Evolutionary conservation across 2,797 vertebrate species (phyloP), one percentile per base, ranked within the genome.

Genomic region (Phoxinus dragarum): DNA sequence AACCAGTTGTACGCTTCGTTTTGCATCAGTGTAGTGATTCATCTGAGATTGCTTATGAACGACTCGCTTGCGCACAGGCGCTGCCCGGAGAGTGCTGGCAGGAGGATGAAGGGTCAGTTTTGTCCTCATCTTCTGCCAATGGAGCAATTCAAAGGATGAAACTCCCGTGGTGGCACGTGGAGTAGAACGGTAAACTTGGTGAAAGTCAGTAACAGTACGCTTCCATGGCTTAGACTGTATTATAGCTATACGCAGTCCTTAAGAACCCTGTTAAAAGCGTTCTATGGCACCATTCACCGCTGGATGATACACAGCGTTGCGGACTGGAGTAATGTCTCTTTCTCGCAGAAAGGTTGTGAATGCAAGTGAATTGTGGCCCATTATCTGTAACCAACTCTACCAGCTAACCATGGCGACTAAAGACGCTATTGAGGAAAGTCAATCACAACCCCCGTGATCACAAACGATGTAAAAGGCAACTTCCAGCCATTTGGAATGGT

Each of bases 231-330:
- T 44, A 44, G 44, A 47, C 44, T 47, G 12, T 47, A 47, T 12
- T 47, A 47, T 47, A 47, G 44, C 11, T 47, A 4, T 47, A 47
- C 44, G 42, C 11, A 47, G 11, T 47, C 44, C 64, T 36, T 19
- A 67, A 67, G 31, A 34, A 36, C 31, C 31, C 14, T 67, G 6
- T 67, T 67, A 67, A 36, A 36, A 47, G 64, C 8, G 3, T 23
- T 86, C 64, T n/a, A 82, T 44, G 34, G 80, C 80, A n/a, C 67
- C 67, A 61, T 86, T 83, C 3, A 52, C 27, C 0, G 23, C 44
- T 21, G 34, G 34, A 68, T 68, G 34, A 17, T 68, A 38, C 34
- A 38, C 34, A 64, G 17, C 31, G 4, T 8, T 9, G 7, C 6
- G 1, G 36, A 38, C 34, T 19, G 34, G 34, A 19, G 34, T 21